Evolutionary conservation across 2,113 vertebrate genomes (phyloP), one percentile per base, ranked within the genome.

Genomic region (Rattus rattus): DNA sequence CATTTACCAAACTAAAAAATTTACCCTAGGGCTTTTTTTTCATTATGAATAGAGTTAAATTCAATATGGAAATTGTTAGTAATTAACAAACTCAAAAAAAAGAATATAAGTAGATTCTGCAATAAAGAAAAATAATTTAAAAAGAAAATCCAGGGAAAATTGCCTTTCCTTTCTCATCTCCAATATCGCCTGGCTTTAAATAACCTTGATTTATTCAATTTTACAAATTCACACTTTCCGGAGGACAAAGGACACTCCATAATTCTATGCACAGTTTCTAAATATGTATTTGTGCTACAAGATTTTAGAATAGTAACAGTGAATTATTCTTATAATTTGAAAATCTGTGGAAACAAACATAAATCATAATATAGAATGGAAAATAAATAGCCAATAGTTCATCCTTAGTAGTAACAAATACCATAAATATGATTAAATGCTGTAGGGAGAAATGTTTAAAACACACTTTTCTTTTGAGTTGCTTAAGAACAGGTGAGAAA

Each of bases 241-340:
- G 43, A 56, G 33, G 12, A 67, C 24, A 93, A 33, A 94, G 76
- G 39, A 87, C 11, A 81, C 39, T 63, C 56, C n/a, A 91, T 8
- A 89, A 14, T 47, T 96, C 63, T 88, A 12, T 7, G 24, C 80
- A 9, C 49, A 96, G 96, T 95, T 76, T 92, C 79, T 54, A 84
- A 36, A 36, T 17, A 36, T 16, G 85, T 90, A 72, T 79, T 97
- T 36, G 88, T 49, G 73, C 83, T 49, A 30, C 54, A 54, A 43
- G 84, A 91, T 97, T 95, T 94, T 85, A 94, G 70, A 96, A 95
- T 92, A 92, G 20, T 96, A 97, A 96, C 96, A 97, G 95, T 10
- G 2, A 28, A 96, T 83, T 96, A 22, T 9, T 65, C 69, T 96
- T 75, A 67, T 5, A n/a, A 96, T 97, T 91, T 95, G 86, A 80